Conservation (phyloP, 2,888 invertebrate species). For the Trachelus stipa region DNA sequence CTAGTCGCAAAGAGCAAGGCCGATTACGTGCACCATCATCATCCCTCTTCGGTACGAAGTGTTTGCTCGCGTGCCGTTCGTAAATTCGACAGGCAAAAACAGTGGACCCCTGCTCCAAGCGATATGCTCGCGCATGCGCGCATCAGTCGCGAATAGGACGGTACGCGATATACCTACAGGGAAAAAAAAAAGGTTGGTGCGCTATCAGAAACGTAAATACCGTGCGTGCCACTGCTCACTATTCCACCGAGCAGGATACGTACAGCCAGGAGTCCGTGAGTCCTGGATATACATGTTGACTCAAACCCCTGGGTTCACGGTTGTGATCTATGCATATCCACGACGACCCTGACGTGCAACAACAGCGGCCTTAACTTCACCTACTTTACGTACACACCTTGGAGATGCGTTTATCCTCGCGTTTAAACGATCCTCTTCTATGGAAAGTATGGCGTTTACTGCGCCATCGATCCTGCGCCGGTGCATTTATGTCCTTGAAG, state of each 20-base stretch:
- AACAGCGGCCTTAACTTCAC: background rate
- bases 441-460: background rate
- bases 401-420: background rate
- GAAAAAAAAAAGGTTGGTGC: background rate
- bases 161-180: background rate
- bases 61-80: background rate
- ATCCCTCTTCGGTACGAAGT: background rate
- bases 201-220: background rate
- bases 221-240: background rate
- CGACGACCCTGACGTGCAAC: background rate
- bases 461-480: constrained; percentile 8
- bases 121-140: background rate
- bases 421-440: constrained; percentile 2
- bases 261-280: background rate
- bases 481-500: constrained; percentile 48
- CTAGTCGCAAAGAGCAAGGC: background rate
- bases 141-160: background rate
- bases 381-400: background rate
- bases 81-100: background rate
- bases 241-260: background rate
- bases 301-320: background rate
- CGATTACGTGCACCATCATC: background rate
- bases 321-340: background rate
- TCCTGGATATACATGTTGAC: background rate
- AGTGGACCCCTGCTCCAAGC: background rate